Percentiles rank a stretch among this genome's conserved stretches.
These are phyloP conservation scores for Ormyrus nitidulus DNA, from an alignment of 2,888 invertebrate species.

Conservation along the genomic window DNA sequence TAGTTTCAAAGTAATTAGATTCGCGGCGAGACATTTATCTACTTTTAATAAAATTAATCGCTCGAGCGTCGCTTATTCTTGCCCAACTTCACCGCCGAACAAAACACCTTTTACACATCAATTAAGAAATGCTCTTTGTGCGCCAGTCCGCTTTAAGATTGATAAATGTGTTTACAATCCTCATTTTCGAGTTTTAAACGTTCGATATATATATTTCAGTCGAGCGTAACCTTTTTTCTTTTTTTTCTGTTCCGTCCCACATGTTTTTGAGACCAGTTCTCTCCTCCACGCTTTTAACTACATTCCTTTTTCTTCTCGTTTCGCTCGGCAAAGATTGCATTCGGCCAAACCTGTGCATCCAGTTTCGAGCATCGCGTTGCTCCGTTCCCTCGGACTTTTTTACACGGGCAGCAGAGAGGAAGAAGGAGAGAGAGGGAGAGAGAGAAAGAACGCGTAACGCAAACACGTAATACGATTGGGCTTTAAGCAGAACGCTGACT, in stretches of 20 bases:
- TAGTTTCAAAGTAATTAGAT: slow-evolving; percentile 6
- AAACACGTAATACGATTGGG: slow-evolving; percentile 38
- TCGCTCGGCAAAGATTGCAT: slow-evolving; percentile 28
- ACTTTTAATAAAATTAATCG: background rate
- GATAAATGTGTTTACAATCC: slow-evolving; percentile 6
- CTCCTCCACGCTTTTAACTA: slow-evolving; percentile 34
- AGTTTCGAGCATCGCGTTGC: slow-evolving; percentile 40
- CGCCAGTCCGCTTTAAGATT: background rate
- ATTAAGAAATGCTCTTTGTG: slow-evolving; percentile 9
- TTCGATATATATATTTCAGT: slow-evolving; percentile 18
- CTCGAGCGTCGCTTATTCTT: background rate
- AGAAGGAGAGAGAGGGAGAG: background rate
- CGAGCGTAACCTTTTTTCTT: background rate
- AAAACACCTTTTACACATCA: background rate
- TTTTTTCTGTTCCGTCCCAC: too few relatives aligned
- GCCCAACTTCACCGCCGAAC: background rate
- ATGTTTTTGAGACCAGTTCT: slow-evolving; percentile 19
- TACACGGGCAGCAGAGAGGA: slow-evolving; percentile 9
- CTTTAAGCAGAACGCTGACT: background rate
- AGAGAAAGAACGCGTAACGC: slow-evolving; percentile 23
- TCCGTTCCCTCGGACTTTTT: slow-evolving; percentile 37
- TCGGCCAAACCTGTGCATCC: slow-evolving; percentile 55
- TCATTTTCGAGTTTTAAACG: slow-evolving; percentile 4
- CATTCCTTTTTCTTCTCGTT: slow-evolving; percentile 16
- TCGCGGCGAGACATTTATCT: background rate